These are phyloP conservation scores for Mallotus villosus DNA, from an alignment of 2,797 vertebrate genomes.

Conservation along the genomic window DNA sequence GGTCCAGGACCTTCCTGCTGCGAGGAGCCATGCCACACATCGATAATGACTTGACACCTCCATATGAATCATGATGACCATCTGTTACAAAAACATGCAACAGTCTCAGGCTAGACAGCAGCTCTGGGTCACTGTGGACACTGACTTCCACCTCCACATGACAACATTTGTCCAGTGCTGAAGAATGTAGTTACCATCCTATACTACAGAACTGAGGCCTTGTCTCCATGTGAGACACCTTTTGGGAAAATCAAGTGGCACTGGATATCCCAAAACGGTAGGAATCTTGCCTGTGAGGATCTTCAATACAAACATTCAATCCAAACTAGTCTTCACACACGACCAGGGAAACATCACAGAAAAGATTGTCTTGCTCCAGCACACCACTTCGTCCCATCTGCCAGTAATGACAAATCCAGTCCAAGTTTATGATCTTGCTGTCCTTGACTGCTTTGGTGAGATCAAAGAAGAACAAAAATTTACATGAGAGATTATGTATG, in stretches of 20 bases:
- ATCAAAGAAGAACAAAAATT: conserved; percentile 68
- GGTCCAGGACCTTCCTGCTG: too few relatives aligned
- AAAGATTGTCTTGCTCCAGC: conserved; percentile 52
- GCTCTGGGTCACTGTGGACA: conserved; percentile 38
- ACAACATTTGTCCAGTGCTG: not conserved
- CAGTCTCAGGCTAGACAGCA: conserved; percentile 44
- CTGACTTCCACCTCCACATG: conserved; percentile 16
- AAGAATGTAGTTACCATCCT: not conserved
- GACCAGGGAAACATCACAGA: conserved; percentile 61
- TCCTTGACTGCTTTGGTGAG: conserved; percentile 53
- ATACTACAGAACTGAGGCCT: too few relatives aligned
- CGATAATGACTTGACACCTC: conserved; percentile 30
- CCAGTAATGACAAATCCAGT: conserved; percentile 59
- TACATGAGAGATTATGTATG: conserved; percentile 74
- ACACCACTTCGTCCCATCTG: conserved; percentile 54
- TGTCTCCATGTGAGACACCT: too few relatives aligned
- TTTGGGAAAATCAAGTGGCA: too few relatives aligned
- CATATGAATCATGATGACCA: conserved; percentile 47
- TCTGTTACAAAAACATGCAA: conserved; percentile 43
- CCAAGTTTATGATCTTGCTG: conserved; percentile 59
- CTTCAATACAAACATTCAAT: conserved; percentile 55
- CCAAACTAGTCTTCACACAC: conserved; percentile 22
- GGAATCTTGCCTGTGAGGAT: conserved; percentile 39
- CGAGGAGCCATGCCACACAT: too few relatives aligned
- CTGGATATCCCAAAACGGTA: not conserved